A percentile compares a stretch with the other conserved stretches of the same genome.
These are phyloP conservation scores for Acinonyx jubatus DNA, from an alignment of 2,113 vertebrate genomes.

Conservation along the genomic window DNA sequence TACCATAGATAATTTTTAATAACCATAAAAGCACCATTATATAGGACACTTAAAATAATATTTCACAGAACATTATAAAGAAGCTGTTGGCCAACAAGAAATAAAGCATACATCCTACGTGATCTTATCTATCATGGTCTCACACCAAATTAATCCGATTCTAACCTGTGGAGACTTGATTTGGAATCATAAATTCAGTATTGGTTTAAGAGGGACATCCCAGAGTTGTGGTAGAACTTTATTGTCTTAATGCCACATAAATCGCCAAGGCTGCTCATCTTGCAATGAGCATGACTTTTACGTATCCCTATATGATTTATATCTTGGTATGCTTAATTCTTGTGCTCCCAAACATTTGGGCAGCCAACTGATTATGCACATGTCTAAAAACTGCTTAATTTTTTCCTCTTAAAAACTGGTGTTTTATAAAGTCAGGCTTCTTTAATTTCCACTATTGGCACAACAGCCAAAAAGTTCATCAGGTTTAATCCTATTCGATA, in stretches of 20 bases:
- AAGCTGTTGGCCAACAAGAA: constrained; percentile 63
- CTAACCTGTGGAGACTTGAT: background rate
- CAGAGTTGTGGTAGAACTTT: background rate
- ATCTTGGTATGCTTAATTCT: background rate
- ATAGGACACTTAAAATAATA: constrained; percentile 70
- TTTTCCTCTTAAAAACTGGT: constrained; percentile 28
- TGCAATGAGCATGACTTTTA: background rate
- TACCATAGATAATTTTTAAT: constrained; percentile 72
- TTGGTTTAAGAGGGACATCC: background rate
- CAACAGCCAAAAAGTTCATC: constrained; percentile 24
- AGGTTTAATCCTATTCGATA: background rate
- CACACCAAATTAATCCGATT: background rate
- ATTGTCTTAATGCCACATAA: background rate
- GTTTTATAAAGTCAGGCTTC: constrained; percentile 53
- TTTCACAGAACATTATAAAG: constrained; percentile 69
- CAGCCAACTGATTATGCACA: constrained; percentile 14
- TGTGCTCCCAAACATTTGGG: background rate
- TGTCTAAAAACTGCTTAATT: background rate
- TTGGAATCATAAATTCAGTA: constrained; percentile 11
- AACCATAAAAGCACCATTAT: constrained; percentile 79
- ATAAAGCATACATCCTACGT: constrained; percentile 7
- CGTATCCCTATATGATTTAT: background rate
- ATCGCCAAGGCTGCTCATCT: background rate
- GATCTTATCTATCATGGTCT: background rate
- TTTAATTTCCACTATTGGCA: constrained; percentile 53